Evolutionary conservation across 2,797 vertebrate genomes (phyloP).

Genomic region (Malacoraja senta): DNA sequence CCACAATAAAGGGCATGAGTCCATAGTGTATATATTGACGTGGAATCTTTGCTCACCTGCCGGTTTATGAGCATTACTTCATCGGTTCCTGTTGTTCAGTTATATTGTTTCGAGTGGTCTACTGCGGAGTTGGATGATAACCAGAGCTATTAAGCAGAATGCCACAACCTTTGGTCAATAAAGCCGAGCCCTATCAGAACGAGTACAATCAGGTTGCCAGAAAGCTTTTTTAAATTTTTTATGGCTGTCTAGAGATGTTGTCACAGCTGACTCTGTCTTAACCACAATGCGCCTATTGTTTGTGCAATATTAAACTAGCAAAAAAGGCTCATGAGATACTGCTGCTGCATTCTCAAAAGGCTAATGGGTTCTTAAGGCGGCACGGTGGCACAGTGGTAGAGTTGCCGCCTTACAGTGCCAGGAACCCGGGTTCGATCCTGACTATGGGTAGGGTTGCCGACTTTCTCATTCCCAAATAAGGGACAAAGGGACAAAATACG

Average conservation of each 20-base stretch:
- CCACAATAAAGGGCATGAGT: background rate
- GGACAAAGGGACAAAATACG: too few relatives aligned
- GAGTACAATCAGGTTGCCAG: background rate
- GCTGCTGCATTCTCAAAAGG: background rate
- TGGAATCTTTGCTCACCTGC: background rate
- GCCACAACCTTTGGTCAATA: constrained; percentile 8
- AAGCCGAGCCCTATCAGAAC: background rate
- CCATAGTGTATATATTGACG: background rate
- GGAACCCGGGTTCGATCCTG: too few relatives aligned
- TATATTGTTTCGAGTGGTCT: background rate
- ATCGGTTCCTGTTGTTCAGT: background rate
- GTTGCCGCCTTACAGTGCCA: too few relatives aligned
- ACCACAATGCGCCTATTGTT: constrained; percentile 12
- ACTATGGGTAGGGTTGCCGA: too few relatives aligned
- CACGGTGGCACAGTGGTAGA: too few relatives aligned
- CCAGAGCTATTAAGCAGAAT: background rate
- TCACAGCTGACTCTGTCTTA: background rate
- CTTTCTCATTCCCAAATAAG: too few relatives aligned
- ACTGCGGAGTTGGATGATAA: background rate
- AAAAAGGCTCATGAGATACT: background rate
- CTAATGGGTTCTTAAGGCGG: background rate
- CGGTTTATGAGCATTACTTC: background rate
- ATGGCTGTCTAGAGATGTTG: background rate
- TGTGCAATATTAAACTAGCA: background rate
- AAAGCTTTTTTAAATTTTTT: background rate